These are phyloP conservation scores for Pteromalus puparum DNA, from an alignment of 1,140 invertebrate genomes.

Conservation along the genomic window DNA sequence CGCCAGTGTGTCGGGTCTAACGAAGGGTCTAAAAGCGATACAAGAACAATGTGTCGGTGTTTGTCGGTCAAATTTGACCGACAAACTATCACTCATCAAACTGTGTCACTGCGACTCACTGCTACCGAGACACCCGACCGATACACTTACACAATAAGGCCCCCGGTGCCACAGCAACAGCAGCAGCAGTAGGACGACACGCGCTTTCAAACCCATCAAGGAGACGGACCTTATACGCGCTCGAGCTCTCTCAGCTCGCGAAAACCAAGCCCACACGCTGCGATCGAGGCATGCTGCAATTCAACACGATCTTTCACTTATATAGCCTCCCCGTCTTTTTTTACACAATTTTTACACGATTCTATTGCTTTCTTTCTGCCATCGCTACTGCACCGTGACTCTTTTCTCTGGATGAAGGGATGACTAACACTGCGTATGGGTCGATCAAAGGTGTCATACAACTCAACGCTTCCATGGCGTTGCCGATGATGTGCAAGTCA, in stretches of 20 bases:
- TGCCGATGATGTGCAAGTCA: too few relatives aligned
- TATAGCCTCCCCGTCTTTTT: constrained; percentile 51
- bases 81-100: too few relatives aligned
- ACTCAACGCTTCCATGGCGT: too few relatives aligned
- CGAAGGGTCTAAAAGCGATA: too few relatives aligned
- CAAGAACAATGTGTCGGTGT: too few relatives aligned
- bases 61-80: too few relatives aligned
- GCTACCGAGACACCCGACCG: too few relatives aligned
- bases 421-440: not conserved
- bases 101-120: too few relatives aligned
- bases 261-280: constrained; percentile 53
- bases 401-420: not conserved
- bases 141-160: too few relatives aligned
- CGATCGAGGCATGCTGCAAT: constrained; percentile 69
- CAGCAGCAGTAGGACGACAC: not conserved
- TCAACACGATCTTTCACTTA: constrained; percentile 73
- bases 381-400: constrained; percentile 3
- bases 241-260: constrained; percentile 31
- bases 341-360: constrained; percentile 37
- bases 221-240: constrained; percentile 32
- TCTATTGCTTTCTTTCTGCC: constrained; percentile 15
- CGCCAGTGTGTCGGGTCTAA: too few relatives aligned
- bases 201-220: constrained; percentile 34
- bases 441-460: not conserved
- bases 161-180: constrained; percentile 1